Percentiles rank a stretch among this genome's conserved stretches.
Evolutionary conservation across 2,888 invertebrate species (phyloP).

Genomic region (Lumbricus terrestris): DNA sequence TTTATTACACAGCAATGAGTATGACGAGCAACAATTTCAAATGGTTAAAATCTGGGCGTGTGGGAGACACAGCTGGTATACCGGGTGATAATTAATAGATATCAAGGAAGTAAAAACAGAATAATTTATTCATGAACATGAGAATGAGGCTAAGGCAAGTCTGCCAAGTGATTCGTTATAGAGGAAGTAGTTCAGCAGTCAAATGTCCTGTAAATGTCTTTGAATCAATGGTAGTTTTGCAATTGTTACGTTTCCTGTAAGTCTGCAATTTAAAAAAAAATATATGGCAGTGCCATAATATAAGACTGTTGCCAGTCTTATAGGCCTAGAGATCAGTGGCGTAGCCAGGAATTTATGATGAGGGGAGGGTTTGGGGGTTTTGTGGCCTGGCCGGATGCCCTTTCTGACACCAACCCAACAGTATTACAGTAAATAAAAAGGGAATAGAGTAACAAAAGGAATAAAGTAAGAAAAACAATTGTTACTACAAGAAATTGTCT

Average conservation of each 20-base stretch:
- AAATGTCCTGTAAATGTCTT: not conserved
- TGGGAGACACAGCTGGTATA: not conserved
- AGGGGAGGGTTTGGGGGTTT: too few relatives aligned
- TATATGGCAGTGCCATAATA: too few relatives aligned
- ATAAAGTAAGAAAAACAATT: too few relatives aligned
- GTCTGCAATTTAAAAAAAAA: too few relatives aligned
- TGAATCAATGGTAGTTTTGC: not conserved
- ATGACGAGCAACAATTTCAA: not conserved
- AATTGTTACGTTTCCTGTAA: not conserved
- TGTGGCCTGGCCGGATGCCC: too few relatives aligned
- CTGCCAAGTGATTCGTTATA: not conserved
- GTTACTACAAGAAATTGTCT: too few relatives aligned
- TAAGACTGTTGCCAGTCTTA: too few relatives aligned
- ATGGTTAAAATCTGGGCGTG: not conserved
- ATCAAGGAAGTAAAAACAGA: not conserved
- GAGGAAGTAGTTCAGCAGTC: not conserved
- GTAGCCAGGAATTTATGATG: too few relatives aligned
- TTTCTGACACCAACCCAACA: too few relatives aligned
- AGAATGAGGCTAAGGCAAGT: not conserved
- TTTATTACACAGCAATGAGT: not conserved
- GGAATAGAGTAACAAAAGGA: too few relatives aligned
- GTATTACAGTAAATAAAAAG: too few relatives aligned
- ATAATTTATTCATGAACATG: not conserved
- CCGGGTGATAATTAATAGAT: not conserved
- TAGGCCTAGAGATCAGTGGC: too few relatives aligned